Evolutionary conservation across 2,113 vertebrate genomes (phyloP).

Genomic region (Sander lucioperca): DNA sequence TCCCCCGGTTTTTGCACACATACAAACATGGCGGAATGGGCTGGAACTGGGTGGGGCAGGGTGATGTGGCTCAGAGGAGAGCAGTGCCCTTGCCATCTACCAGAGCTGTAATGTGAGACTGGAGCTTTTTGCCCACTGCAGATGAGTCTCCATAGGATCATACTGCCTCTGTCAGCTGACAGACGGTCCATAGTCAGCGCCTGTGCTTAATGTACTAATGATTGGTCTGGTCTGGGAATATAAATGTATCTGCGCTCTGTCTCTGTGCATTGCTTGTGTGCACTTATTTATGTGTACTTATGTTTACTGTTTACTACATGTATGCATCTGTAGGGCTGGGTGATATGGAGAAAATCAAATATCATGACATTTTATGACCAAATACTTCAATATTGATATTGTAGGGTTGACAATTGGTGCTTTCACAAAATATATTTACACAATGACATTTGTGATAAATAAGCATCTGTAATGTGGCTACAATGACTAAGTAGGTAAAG

Average conservation of each 20-base stretch:
- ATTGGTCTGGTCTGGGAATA: neutral
- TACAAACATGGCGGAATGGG: neutral
- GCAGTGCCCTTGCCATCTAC: conserved; percentile 47
- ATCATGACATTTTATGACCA: too few relatives aligned
- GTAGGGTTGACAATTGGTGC: too few relatives aligned
- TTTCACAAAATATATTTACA: too few relatives aligned
- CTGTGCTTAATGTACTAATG: conserved; percentile 56
- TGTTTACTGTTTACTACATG: neutral
- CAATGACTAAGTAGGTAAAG: too few relatives aligned
- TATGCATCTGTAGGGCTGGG: neutral
- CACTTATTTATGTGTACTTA: neutral
- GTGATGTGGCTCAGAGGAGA: conserved; percentile 55
- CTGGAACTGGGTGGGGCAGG: conserved; percentile 3
- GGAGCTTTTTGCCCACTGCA: conserved; percentile 56
- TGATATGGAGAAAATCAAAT: too few relatives aligned
- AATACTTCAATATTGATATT: too few relatives aligned
- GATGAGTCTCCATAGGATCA: conserved; percentile 57
- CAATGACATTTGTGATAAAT: too few relatives aligned
- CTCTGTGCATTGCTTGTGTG: neutral
- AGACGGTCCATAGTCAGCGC: conserved; percentile 29
- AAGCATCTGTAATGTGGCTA: too few relatives aligned
- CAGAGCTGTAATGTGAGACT: conserved; percentile 76
- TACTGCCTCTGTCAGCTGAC: conserved; percentile 41
- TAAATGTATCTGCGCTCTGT: neutral
- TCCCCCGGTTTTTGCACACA: neutral